Evolutionary conservation across 2,113 vertebrate genomes (phyloP).

Genomic region (Sterrhoptilus dennistouni): DNA sequence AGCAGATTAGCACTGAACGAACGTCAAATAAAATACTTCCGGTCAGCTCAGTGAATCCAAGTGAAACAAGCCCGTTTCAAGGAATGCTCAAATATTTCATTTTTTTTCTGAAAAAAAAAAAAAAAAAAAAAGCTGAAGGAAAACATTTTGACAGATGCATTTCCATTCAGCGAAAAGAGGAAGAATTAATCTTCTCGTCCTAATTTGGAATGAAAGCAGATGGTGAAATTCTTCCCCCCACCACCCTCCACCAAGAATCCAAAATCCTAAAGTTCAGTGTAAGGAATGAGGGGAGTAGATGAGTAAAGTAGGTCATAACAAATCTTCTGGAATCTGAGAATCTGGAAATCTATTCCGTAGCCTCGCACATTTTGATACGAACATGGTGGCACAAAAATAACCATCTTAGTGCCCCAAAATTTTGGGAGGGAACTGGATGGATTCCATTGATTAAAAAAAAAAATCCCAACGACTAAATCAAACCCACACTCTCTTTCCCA

Average conservation of each 20-base stretch:
- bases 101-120: neutral
- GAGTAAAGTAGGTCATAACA: neutral
- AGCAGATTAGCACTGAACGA: neutral
- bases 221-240: neutral
- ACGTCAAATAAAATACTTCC: conserved; percentile 49
- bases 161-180: neutral
- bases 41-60: conserved; percentile 2
- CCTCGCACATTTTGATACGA: neutral
- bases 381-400: neutral
- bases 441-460: neutral
- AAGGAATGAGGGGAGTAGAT: neutral
- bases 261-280: neutral
- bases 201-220: neutral
- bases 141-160: conserved; percentile 56
- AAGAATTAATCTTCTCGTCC: neutral
- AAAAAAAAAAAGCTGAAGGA: neutral
- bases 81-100: conserved; percentile 17
- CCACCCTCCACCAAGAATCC: neutral
- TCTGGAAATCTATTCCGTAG: neutral
- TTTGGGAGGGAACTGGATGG: neutral
- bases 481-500: neutral
- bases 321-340: neutral
- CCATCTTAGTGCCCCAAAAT: neutral
- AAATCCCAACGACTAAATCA: neutral
- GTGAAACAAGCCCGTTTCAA: conserved; percentile 37